Conservation (phyloP, 2,113 vertebrate genomes). For the Notiomystis cincta region DNA sequence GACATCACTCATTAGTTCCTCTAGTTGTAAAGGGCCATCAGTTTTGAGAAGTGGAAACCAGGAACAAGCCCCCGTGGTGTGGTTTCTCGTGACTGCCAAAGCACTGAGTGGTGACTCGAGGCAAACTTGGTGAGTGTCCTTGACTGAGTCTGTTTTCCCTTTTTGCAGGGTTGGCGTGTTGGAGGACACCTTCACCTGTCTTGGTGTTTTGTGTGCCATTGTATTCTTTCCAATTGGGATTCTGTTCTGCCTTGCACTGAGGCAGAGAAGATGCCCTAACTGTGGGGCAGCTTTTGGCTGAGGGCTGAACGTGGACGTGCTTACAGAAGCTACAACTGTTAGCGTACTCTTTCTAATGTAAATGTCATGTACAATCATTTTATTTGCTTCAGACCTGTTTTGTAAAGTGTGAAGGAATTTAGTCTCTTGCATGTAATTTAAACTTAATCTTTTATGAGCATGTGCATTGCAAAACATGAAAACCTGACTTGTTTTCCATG, state of each 20-base stretch:
- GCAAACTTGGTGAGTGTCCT: background rate
- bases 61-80: background rate
- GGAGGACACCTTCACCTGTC: conserved; percentile 96
- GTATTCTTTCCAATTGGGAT: conserved; percentile 95
- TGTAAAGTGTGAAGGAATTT: conserved; percentile 63
- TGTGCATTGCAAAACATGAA: conserved; percentile 44
- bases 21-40: background rate
- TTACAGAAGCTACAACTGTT: conserved; percentile 44
- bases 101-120: background rate
- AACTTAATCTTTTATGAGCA: conserved; percentile 49
- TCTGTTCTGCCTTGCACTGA: conserved; percentile 93
- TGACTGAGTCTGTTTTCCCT: conserved; percentile 19
- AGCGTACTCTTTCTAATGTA: conserved; percentile 75
- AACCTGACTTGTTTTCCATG: conserved; percentile 41
- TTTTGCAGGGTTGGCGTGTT: conserved; percentile 89
- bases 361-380: conserved; percentile 79
- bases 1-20: background rate
- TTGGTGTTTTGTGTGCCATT: conserved; percentile 94
- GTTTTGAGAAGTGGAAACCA: background rate
- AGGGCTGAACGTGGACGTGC: conserved; percentile 63
- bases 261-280: conserved; percentile 95
- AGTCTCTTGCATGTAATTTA: conserved; percentile 52
- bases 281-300: conserved; percentile 93
- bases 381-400: conserved; percentile 75
- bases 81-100: background rate